A percentile compares a stretch with the other conserved stretches of the same genome.
phyloP scores from a whole-genome alignment of 2,888 invertebrate species.

The Torymus tubicola region DNA sequence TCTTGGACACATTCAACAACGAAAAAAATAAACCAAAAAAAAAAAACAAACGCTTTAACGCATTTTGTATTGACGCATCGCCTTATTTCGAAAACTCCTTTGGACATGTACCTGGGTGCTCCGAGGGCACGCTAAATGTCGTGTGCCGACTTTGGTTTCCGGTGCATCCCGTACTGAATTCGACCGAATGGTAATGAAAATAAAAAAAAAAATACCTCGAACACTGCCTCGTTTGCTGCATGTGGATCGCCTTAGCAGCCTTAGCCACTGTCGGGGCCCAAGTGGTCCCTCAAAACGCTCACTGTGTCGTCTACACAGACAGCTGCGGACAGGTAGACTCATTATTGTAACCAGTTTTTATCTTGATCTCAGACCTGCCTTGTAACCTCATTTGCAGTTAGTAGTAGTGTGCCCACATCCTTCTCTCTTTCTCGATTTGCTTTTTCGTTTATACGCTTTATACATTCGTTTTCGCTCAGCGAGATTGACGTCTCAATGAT shows the following conservation, averaged over 20 bases:
- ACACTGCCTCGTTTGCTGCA: constrained; percentile 79
- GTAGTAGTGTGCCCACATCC: constrained; percentile 13
- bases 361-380: constrained; percentile 72
- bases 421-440: constrained; percentile 19
- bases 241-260: constrained; percentile 78
- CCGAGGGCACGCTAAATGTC: constrained; percentile 69
- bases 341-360: constrained; percentile 77
- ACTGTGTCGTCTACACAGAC: constrained; percentile 96
- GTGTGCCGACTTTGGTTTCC: constrained; percentile 73
- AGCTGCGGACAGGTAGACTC: constrained; percentile 93
- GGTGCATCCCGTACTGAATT: constrained; percentile 74
- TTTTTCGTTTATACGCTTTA: constrained; percentile 35
- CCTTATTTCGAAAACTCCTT: constrained; percentile 63
- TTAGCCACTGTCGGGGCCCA: constrained; percentile 82
- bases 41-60: constrained; percentile 61
- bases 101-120: constrained; percentile 76
- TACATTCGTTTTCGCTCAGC: constrained; percentile 14
- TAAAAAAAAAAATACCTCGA: constrained; percentile 71
- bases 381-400: constrained; percentile 56
- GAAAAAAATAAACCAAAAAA: constrained; percentile 42
- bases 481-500: constrained; percentile 27
- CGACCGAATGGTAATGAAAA: constrained; percentile 72
- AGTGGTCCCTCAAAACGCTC: constrained; percentile 90
- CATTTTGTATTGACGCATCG: constrained; percentile 61
- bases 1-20: constrained; percentile 63